Percentiles rank a stretch among this genome's conserved stretches.
phyloP scores from a whole-genome alignment of 2,888 invertebrate species.

The Norana najaformis region DNA sequence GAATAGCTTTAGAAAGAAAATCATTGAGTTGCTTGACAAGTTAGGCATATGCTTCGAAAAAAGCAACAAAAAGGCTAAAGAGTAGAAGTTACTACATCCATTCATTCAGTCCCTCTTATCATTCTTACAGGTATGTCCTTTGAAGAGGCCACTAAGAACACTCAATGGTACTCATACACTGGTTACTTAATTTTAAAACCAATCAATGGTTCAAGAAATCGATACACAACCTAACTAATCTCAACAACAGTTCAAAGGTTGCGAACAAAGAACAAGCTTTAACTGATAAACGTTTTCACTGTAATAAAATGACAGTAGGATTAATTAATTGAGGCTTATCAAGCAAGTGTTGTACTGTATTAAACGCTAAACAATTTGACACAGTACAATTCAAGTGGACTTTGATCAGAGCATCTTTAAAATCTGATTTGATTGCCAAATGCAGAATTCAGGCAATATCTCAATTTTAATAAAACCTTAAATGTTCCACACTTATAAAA shows the following conservation, averaged over 20 bases:
- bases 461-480: too few species aligned
- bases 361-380: not conserved
- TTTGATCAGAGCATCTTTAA: not conserved
- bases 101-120: too few species aligned
- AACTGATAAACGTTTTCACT: not conserved
- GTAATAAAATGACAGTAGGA: not conserved
- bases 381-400: not conserved
- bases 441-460: not conserved
- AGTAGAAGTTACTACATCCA: too few species aligned
- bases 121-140: too few species aligned
- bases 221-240: not conserved
- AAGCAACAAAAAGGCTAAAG: too few species aligned
- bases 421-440: not conserved
- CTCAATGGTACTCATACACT: not conserved
- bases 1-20: too few species aligned
- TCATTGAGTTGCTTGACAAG: too few species aligned
- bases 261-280: slow-evolving; percentile 13
- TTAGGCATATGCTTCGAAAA: too few species aligned
- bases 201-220: not conserved
- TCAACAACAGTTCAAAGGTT: not conserved
- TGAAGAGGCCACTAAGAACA: too few species aligned
- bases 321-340: not conserved
- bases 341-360: not conserved
- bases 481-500: not conserved
- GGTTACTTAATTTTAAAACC: not conserved